phyloP scores from a whole-genome alignment of 2,888 invertebrate species.

The Drosophila neoperkinsi region DNA sequence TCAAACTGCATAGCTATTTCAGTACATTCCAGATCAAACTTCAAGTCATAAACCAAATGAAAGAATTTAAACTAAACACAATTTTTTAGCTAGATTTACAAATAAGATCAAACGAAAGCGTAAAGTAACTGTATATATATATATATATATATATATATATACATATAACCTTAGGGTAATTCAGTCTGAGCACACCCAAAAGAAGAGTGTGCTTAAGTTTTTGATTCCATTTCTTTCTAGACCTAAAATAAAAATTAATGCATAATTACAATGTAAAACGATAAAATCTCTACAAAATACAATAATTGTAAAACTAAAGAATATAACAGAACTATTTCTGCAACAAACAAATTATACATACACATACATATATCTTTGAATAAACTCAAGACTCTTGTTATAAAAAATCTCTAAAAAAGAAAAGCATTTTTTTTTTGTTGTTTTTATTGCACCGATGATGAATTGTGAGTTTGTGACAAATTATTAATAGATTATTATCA shows the following conservation, averaged over 20 bases:
- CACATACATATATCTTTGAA: conserved; percentile 71
- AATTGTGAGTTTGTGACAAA: conserved; percentile 13
- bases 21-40: conserved; percentile 41
- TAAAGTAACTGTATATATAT: conserved; percentile 13
- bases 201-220: conserved; percentile 55
- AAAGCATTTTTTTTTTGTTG: neutral
- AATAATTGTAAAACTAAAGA: conserved; percentile 73
- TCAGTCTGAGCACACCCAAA: conserved; percentile 38
- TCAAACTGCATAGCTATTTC: conserved; percentile 6
- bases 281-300: conserved; percentile 66
- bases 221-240: conserved; percentile 79
- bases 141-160: neutral
- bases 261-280: conserved; percentile 41
- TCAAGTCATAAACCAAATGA: conserved; percentile 51
- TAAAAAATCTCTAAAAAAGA: conserved; percentile 59
- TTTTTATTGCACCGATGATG: conserved; percentile 10
- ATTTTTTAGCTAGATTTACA: conserved; percentile 78
- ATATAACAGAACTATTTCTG: conserved; percentile 73
- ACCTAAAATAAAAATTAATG: conserved; percentile 31
- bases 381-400: conserved; percentile 83
- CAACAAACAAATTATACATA: conserved; percentile 68
- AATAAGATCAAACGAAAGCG: conserved; percentile 21
- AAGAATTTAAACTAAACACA: conserved; percentile 66
- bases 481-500: conserved; percentile 27
- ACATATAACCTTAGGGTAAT: conserved; percentile 42